Percentiles rank a stretch among this genome's conserved stretches.
Evolutionary conservation across 2,797 vertebrate genomes (phyloP).

Genomic region (Halcyon badia): DNA sequence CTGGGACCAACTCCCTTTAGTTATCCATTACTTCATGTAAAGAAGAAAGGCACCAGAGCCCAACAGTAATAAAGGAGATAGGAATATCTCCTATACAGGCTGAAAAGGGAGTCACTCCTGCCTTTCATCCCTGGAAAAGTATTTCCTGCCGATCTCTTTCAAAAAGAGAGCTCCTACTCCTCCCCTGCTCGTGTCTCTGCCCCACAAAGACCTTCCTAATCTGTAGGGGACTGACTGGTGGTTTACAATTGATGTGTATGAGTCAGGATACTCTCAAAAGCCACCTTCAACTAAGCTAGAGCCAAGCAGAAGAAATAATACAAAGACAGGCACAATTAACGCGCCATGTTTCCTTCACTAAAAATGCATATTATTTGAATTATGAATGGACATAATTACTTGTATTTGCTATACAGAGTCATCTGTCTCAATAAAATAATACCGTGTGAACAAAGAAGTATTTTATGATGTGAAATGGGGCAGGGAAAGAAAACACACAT

Average conservation of each 20-base stretch:
- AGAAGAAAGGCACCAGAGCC: not conserved
- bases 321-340: not conserved
- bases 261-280: not conserved
- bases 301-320: not conserved
- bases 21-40: not conserved
- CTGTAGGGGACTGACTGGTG: not conserved
- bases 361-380: not conserved
- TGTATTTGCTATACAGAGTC: not conserved
- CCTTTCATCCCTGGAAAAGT: not conserved
- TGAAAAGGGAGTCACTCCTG: not conserved
- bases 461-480: not conserved
- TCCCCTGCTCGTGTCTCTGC: not conserved
- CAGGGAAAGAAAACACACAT: not conserved
- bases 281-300: not conserved
- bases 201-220: not conserved
- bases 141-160: not conserved
- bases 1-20: not conserved
- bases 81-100: not conserved
- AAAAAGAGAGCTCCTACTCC: not conserved
- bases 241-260: not conserved
- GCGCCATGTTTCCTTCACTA: not conserved
- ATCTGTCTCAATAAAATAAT: constrained; percentile 20
- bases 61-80: not conserved
- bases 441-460: not conserved
- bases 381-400: constrained; percentile 13